These are phyloP conservation scores for Agriopis marginaria DNA, from an alignment of 2,888 invertebrate species.

Conservation along the genomic window DNA sequence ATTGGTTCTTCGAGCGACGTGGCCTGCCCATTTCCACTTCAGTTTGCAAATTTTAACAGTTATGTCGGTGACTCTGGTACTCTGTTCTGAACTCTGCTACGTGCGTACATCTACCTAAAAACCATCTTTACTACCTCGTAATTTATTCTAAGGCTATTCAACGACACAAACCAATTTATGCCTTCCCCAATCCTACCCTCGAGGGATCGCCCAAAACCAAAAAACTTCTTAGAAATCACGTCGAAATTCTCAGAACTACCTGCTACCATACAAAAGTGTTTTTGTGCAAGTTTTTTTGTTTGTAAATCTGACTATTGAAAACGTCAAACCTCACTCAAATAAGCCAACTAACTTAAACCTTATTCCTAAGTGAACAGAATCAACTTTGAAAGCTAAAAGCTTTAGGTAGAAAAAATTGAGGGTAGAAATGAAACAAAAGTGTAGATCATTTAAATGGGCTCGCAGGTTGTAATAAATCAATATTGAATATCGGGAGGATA, in stretches of 20 bases:
- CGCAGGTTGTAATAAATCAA: conserved; percentile 63
- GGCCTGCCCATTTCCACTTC: no score
- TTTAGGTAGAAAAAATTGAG: conserved; percentile 28
- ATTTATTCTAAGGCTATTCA: conserved; percentile 43
- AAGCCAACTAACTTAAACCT: neutral
- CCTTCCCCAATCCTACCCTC: conserved; percentile 36
- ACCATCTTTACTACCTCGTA: conserved; percentile 36
- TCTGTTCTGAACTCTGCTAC: no score
- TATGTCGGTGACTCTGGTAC: no score
- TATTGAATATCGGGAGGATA: conserved; percentile 55
- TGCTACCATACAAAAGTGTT: conserved; percentile 59
- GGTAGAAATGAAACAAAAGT: conserved; percentile 58
- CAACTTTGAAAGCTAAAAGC: neutral
- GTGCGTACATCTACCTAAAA: conserved; percentile 10
- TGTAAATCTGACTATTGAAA: conserved; percentile 18
- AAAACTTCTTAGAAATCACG: conserved; percentile 67
- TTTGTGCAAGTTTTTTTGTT: conserved; percentile 44
- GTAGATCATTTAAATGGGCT: conserved; percentile 54
- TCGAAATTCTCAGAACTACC: conserved; percentile 68
- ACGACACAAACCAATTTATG: conserved; percentile 48
- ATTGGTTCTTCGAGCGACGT: no score
- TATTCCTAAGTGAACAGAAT: neutral
- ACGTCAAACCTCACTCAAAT: conserved; percentile 4
- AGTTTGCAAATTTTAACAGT: no score
- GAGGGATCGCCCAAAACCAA: conserved; percentile 53